Evolutionary conservation across 1,140 invertebrate species (phyloP).

Genomic region (Coboldia fuscipes): DNA sequence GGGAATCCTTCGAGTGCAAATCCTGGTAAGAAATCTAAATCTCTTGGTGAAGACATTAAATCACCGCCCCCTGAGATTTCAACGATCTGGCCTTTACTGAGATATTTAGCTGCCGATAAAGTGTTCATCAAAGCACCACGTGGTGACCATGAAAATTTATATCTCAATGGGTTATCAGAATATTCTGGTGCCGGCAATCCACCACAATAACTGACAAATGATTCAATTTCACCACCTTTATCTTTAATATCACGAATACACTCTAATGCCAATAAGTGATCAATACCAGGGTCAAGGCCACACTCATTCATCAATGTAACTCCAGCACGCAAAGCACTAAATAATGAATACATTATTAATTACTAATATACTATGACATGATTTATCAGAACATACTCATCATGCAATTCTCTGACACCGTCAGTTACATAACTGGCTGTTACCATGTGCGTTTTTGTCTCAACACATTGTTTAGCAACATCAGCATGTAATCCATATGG

Average conservation of each 20-base stretch:
- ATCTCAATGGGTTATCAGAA: conserved; percentile 82
- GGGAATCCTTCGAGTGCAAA: conserved; percentile 90
- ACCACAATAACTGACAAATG: conserved; percentile 93
- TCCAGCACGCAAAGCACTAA: conserved; percentile 58
- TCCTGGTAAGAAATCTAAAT: conserved; percentile 82
- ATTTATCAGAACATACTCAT: conserved; percentile 22
- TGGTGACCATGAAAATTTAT: conserved; percentile 98
- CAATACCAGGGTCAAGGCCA: conserved; percentile 93
- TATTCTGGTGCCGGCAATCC: conserved; percentile 88
- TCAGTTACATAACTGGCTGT: conserved; percentile 88
- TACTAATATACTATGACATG: conserved; percentile 1
- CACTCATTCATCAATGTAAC: conserved; percentile 86
- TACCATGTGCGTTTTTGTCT: conserved; percentile 72
- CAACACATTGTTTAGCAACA: conserved; percentile 72
- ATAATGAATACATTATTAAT: conserved; percentile 7
- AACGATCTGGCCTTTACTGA: conserved; percentile 65
- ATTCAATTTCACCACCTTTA: conserved; percentile 65
- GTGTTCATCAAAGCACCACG: conserved; percentile 78
- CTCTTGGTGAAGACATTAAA: conserved; percentile 55
- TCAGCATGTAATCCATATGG: conserved; percentile 76
- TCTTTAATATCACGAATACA: conserved; percentile 77
- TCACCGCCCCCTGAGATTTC: conserved; percentile 78
- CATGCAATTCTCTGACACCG: conserved; percentile 56
- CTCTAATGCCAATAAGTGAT: conserved; percentile 92
- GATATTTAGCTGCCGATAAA: conserved; percentile 67